Conservation (phyloP, 2,113 vertebrate genomes). For the Psammodynastes pulverulentus region DNA sequence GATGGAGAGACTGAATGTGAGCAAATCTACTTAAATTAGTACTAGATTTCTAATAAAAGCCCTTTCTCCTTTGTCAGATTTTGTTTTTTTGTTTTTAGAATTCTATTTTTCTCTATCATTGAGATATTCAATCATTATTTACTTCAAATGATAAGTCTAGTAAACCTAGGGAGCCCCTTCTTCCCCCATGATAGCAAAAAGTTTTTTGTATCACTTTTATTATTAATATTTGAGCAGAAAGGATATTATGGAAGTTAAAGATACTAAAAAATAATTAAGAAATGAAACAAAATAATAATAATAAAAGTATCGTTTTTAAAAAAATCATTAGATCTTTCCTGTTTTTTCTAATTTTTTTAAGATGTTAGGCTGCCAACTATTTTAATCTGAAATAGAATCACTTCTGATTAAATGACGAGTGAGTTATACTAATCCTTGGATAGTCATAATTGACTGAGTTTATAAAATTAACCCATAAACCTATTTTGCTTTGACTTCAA, state of each 20-base stretch:
- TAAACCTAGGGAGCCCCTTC: not conserved
- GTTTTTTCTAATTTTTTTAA: not conserved
- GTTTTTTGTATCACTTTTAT: not conserved
- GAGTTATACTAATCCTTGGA: not conserved
- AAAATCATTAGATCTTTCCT: not conserved
- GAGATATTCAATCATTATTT: not conserved
- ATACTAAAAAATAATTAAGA: not conserved
- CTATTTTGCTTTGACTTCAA: not conserved
- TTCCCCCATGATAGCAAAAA: not conserved
- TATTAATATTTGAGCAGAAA: not conserved
- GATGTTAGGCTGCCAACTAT: not conserved
- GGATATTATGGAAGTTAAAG: not conserved
- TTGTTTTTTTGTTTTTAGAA: not conserved
- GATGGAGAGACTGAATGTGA: not conserved
- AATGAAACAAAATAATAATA: not conserved
- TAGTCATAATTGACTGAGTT: not conserved
- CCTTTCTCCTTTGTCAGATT: not conserved
- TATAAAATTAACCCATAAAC: not conserved
- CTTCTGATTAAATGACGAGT: not conserved
- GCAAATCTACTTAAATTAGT: not conserved
- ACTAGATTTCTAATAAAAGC: not conserved
- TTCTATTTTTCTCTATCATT: not conserved
- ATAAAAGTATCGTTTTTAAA: not conserved
- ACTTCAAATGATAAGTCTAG: not conserved
- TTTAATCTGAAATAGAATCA: not conserved